Conservation (phyloP, 1,140 invertebrate genomes). For the Calephelis nemesis region DNA sequence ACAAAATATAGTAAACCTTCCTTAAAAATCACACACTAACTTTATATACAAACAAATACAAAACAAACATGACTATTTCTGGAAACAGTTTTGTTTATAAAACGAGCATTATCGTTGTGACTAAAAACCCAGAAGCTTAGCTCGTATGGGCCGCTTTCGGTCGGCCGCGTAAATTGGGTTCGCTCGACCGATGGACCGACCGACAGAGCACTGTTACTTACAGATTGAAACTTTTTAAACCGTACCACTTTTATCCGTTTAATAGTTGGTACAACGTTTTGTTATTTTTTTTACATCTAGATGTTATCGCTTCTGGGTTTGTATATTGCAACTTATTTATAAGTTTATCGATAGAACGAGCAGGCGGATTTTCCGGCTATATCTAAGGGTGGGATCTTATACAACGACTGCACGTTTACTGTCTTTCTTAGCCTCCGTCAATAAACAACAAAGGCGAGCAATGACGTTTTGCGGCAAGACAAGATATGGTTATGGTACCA, state of each 20-base stretch:
- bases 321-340: no score
- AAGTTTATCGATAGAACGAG: no score
- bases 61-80: conserved; percentile 19
- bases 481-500: no score
- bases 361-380: no score
- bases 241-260: conserved; percentile 23
- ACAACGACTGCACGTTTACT: no score
- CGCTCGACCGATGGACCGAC: conserved; percentile 20
- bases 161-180: conserved; percentile 24
- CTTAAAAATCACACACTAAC: background rate
- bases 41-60: background rate
- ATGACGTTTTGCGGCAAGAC: no score
- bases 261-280: background rate
- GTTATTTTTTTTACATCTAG: background rate
- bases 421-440: no score
- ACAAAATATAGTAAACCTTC: no score
- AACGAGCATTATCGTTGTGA: conserved; percentile 7
- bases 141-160: conserved; percentile 19
- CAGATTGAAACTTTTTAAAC: conserved; percentile 25
- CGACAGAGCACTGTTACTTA: conserved; percentile 16
- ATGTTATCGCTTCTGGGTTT: background rate
- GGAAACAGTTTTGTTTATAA: conserved; percentile 2
- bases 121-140: conserved; percentile 21
- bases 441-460: no score
- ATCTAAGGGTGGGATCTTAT: no score